Conservation (phyloP, 2,797 vertebrate species). For the Alectoris magna region DNA sequence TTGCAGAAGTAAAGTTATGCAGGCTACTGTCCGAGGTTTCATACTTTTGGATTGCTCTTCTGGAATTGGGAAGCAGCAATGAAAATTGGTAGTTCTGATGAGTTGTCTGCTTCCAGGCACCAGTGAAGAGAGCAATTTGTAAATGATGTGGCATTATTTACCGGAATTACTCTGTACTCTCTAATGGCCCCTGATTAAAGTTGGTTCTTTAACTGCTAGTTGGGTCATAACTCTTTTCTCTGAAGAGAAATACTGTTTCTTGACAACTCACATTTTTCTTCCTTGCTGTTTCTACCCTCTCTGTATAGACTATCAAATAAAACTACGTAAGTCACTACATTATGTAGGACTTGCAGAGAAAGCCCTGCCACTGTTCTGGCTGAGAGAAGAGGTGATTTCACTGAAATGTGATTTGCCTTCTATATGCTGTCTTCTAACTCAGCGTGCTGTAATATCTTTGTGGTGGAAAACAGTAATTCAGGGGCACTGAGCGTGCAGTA, state of each 20-base stretch:
- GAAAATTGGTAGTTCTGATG: not conserved
- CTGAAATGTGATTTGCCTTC: not conserved
- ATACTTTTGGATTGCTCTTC: not conserved
- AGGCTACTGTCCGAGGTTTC: not conserved
- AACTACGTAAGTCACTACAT: not conserved
- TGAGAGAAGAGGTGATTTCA: not conserved
- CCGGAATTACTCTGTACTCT: not conserved
- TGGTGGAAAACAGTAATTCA: not conserved
- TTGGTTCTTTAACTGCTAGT: not conserved
- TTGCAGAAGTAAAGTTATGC: not conserved
- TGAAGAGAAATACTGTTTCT: not conserved
- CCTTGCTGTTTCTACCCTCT: not conserved
- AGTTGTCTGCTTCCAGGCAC: not conserved
- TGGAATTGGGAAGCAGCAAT: not conserved
- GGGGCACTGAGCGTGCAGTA: not conserved
- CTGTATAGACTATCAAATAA: not conserved
- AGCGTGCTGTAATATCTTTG: not conserved
- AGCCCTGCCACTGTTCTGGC: not conserved
- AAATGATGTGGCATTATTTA: not conserved
- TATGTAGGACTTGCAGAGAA: not conserved
- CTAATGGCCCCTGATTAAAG: rapidly evolving
- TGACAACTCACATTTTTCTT: not conserved
- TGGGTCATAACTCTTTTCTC: not conserved
- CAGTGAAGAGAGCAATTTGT: not conserved
- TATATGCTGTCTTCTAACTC: not conserved